These are phyloP conservation scores for Syngnathus scovelli DNA, from an alignment of 2,113 vertebrate genomes.

Conservation along the genomic window DNA sequence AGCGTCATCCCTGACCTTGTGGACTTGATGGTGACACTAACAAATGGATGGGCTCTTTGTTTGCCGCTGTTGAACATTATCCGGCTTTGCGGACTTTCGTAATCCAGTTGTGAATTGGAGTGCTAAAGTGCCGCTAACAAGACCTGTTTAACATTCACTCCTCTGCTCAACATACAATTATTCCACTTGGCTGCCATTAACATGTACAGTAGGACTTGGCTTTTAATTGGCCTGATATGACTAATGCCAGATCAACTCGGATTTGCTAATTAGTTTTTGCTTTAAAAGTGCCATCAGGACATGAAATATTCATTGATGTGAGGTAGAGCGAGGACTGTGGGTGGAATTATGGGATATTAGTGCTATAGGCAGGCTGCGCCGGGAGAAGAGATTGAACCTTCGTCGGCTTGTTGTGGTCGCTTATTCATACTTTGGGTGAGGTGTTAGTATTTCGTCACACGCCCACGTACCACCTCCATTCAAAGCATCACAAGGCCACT, in stretches of 20 bases:
- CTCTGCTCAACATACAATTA: slow-evolving; percentile 76
- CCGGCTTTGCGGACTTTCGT: slow-evolving; percentile 66
- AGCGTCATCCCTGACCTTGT: slow-evolving; percentile 54
- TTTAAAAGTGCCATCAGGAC: slow-evolving; percentile 75
- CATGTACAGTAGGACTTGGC: slow-evolving; percentile 69
- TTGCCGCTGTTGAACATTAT: slow-evolving; percentile 58
- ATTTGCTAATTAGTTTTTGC: slow-evolving; percentile 76
- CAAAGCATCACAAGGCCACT: slow-evolving; percentile 52
- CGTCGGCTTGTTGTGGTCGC: slow-evolving; percentile 56
- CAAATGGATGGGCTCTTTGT: slow-evolving; percentile 59
- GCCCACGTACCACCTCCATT: slow-evolving; percentile 52
- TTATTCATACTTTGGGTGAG: slow-evolving; percentile 65
- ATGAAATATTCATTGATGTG: slow-evolving; percentile 76
- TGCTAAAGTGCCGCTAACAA: slow-evolving; percentile 77
- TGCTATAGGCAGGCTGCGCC: slow-evolving; percentile 54
- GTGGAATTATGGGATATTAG: slow-evolving; percentile 71
- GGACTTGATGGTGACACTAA: slow-evolving; percentile 57
- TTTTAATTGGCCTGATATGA: slow-evolving; percentile 76
- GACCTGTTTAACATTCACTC: slow-evolving; percentile 77
- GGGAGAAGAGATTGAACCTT: slow-evolving; percentile 60
- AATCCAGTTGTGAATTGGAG: slow-evolving; percentile 69
- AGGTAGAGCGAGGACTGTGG: slow-evolving; percentile 66
- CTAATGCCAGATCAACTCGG: slow-evolving; percentile 77
- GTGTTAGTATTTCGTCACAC: slow-evolving; percentile 62
- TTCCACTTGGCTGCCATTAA: slow-evolving; percentile 72